Evolutionary conservation across 2,113 vertebrate species (phyloP).

Genomic region (Lontra canadensis): DNA sequence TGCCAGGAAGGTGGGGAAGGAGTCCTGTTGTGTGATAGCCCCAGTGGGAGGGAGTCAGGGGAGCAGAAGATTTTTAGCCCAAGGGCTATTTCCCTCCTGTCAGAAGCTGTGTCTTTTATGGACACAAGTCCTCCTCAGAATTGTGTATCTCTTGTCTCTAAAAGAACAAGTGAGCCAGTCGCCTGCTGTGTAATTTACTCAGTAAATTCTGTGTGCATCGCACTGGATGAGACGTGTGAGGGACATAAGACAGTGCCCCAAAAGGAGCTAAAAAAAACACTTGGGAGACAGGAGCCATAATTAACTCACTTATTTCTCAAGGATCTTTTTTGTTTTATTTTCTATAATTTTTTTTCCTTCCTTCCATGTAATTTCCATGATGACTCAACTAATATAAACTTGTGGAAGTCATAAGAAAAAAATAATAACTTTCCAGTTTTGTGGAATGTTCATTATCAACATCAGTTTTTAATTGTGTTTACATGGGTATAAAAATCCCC

Average conservation of each 20-base stretch:
- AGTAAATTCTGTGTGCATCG: neutral
- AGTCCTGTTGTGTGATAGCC: neutral
- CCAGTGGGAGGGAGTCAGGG: neutral
- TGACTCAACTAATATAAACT: slow-evolving; percentile 32
- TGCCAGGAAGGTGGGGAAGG: neutral
- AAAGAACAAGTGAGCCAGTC: neutral
- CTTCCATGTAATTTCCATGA: slow-evolving; percentile 28
- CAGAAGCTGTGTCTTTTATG: neutral
- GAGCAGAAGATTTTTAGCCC: neutral
- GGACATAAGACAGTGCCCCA: neutral
- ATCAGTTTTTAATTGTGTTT: neutral
- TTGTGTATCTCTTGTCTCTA: neutral
- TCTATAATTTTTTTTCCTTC: neutral
- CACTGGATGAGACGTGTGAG: neutral
- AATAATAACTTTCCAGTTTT: neutral
- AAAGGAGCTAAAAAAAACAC: neutral
- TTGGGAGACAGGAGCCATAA: neutral
- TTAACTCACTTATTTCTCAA: slow-evolving; percentile 30
- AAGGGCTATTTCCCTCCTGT: neutral
- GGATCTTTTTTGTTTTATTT: neutral
- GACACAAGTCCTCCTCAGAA: neutral
- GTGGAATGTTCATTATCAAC: slow-evolving; percentile 28
- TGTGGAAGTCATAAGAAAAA: neutral
- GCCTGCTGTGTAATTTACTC: neutral
- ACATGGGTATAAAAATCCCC: neutral